Conservation (phyloP, 2,888 invertebrate genomes). For the Melanargia galathea region DNA sequence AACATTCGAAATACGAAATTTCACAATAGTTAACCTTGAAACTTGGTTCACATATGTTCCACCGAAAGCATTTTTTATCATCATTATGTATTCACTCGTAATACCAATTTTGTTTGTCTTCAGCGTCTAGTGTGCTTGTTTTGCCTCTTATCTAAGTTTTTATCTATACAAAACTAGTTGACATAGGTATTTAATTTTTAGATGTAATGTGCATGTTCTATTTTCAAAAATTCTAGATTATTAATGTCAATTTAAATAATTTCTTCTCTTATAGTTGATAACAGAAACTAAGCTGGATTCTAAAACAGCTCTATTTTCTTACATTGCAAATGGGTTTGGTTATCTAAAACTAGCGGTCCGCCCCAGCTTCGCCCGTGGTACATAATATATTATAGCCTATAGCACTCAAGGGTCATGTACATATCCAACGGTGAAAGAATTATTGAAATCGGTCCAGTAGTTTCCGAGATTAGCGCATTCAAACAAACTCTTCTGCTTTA, state of each 20-base stretch:
- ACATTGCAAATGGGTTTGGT: no score
- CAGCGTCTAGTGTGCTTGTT: neutral
- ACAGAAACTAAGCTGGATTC: neutral
- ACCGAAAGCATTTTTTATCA: slow-evolving; percentile 24
- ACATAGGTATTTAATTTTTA: neutral
- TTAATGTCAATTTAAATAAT: neutral
- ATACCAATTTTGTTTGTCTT: slow-evolving; percentile 6
- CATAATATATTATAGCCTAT: no score
- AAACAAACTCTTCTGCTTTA: no score
- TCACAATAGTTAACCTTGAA: slow-evolving; percentile 30
- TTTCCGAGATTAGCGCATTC: no score
- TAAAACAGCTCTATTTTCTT: no score
- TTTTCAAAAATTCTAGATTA: neutral
- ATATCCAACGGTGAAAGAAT: no score
- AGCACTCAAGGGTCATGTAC: no score
- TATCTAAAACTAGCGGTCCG: no score
- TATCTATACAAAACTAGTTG: neutral
- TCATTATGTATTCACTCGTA: slow-evolving; percentile 14
- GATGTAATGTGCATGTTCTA: slow-evolving; percentile 2
- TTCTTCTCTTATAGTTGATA: neutral
- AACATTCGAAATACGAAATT: slow-evolving; percentile 29
- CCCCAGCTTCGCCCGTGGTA: no score
- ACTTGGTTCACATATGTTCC: slow-evolving; percentile 28
- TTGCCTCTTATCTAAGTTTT: neutral
- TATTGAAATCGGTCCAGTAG: no score